Evolutionary conservation across 1,140 invertebrate genomes (phyloP), one percentile per base, ranked within the genome.

Genomic region (Camponotus vicinus): DNA sequence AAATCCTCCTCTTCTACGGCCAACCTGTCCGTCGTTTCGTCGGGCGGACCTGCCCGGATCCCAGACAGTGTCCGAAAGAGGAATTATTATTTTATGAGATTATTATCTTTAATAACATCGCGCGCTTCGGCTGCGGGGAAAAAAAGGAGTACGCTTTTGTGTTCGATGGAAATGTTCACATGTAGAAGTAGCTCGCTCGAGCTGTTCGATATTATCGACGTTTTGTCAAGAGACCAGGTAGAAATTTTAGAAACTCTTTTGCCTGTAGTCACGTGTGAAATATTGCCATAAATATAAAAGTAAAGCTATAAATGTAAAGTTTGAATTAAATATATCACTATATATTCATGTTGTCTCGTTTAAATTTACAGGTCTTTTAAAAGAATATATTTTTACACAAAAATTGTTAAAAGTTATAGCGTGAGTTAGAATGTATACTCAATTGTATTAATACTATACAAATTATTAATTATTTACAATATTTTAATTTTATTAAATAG

Each of bases 41-140:
- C 73, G 73, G 73, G 27, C 75, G 82, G 87, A 90, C 90, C 90
- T 90, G 90, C 77, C 86, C 71, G 66, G 79, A 61, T 86, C 78
- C 80, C 78, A 79, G 87, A 52, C 71, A 88, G 88, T 91, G 86
- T 82, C 88, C 70, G 78, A 87, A 75, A 80, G 77, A 55, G 64
- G 91, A 93, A 92, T 92, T 91, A 93, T 94, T 94, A 94, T 94
- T 94, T 94, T 92, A 94, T 93, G 92, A 93, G 93, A 94, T 94
- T 94, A 94, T 94, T 94, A 94, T 94, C 93, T 94, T 88, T 94
- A 94, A 94, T 94, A 94, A 94, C 93, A 94, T 92, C 92, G 84
- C 49, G 49, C 49, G 49, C 37, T 79, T 86, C 67, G 64, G 77
- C 78, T 37, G 76, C 37, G 71, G 42, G 63, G 63, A 71, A 70